Conservation (phyloP, 2,888 invertebrate genomes). For the Rhyacophila evoluta region DNA sequence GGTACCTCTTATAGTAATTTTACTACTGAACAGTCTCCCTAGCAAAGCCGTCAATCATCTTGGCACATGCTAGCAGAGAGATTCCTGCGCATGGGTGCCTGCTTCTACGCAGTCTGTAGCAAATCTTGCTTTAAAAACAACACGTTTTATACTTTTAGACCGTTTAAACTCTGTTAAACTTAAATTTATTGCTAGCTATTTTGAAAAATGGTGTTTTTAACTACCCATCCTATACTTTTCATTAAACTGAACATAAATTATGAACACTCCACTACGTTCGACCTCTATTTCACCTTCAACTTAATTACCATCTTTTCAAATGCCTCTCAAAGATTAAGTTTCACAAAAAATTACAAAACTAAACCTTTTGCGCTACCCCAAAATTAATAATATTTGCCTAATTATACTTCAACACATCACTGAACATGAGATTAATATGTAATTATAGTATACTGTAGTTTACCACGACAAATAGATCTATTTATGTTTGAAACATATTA, state of each 20-base stretch:
- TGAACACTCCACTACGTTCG: not conserved
- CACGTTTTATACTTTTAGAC: not conserved
- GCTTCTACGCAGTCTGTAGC: not conserved
- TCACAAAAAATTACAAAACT: not conserved
- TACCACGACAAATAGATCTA: no score
- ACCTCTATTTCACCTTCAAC: not conserved
- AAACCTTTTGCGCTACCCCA: no score
- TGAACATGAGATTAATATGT: no score
- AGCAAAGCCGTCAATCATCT: conserved; percentile 6
- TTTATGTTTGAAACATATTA: no score
- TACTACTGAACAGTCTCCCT: conserved; percentile 11
- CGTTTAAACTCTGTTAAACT: conserved; percentile 4
- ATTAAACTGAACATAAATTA: conserved; percentile 22
- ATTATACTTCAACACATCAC: no score
- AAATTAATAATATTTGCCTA: no score
- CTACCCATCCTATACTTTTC: not conserved
- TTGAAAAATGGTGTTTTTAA: conserved; percentile 11
- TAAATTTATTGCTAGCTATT: conserved; percentile 4
- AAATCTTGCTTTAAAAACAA: conserved; percentile 7
- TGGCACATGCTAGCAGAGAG: not conserved
- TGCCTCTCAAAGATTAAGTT: not conserved
- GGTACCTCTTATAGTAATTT: not conserved
- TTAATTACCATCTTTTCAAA: not conserved
- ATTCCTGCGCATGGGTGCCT: conserved; percentile 1
- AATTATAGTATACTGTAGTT: no score